These are phyloP conservation scores for Phyllotreta striolata DNA, from an alignment of 2,888 invertebrate species.

Conservation along the genomic window DNA sequence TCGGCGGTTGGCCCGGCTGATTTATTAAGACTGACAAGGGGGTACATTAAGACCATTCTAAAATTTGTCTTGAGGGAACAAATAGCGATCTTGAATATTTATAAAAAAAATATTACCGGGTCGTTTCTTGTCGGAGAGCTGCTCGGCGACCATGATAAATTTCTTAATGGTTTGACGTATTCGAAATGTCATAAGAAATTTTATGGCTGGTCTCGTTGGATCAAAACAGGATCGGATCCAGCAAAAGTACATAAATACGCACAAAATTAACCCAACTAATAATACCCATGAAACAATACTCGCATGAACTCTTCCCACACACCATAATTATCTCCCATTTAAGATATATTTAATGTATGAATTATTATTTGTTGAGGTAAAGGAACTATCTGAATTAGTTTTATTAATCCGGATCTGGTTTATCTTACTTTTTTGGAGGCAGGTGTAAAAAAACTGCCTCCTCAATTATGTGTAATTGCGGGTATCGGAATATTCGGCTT, in stretches of 20 bases:
- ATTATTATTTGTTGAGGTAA: no score
- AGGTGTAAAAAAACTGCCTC: conserved; percentile 20
- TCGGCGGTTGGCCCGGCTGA: conserved; percentile 39
- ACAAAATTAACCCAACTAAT: not conserved
- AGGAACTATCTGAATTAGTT: not conserved
- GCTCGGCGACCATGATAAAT: conserved; percentile 34
- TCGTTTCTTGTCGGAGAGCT: conserved; percentile 15
- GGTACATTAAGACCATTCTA: conserved; percentile 39
- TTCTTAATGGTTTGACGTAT: conserved; percentile 29
- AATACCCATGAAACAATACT: no score
- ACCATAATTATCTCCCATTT: no score
- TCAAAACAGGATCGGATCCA: conserved; percentile 1
- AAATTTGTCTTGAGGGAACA: conserved; percentile 41
- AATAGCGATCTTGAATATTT: conserved; percentile 20
- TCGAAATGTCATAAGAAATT: conserved; percentile 35
- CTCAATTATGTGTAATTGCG: conserved; percentile 35
- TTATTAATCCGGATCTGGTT: not conserved
- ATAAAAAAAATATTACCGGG: conserved; percentile 14
- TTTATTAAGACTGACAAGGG: conserved; percentile 44
- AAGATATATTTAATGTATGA: no score
- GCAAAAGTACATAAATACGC: not conserved
- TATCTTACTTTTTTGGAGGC: conserved; percentile 17
- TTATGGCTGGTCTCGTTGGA: conserved; percentile 22
- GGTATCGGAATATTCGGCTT: conserved; percentile 25
- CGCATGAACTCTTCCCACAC: no score